Evolutionary conservation across 2,113 vertebrate genomes (phyloP).

Genomic region (Phaetusa simplex): DNA sequence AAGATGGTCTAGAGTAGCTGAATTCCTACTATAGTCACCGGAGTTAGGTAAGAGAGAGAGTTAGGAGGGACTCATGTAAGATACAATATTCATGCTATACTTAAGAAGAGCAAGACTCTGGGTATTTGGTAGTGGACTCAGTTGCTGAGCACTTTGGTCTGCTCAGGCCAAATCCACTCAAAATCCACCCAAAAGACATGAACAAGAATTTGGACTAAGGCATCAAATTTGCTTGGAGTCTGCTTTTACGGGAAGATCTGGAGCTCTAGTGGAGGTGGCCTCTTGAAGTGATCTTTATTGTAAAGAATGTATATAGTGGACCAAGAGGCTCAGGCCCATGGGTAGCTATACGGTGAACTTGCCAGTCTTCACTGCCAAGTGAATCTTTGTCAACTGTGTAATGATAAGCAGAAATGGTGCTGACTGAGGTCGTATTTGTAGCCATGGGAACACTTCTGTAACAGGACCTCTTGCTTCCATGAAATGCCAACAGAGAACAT

Average conservation of each 20-base stretch:
- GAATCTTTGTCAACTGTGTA: not conserved
- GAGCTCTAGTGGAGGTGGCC: not conserved
- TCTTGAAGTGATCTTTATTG: not conserved
- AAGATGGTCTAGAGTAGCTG: not conserved
- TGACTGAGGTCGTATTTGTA: not conserved
- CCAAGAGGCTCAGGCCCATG: not conserved
- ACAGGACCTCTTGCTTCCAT: not conserved
- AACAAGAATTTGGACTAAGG: accelerated
- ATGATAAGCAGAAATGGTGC: not conserved
- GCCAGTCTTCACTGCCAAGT: not conserved
- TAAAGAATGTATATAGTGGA: not conserved
- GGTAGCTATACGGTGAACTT: not conserved
- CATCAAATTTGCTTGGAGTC: not conserved
- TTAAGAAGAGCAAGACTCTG: not conserved
- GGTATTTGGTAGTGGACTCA: not conserved
- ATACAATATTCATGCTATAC: accelerated
- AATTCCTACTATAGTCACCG: not conserved
- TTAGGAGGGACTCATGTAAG: not conserved
- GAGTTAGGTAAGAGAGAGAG: not conserved
- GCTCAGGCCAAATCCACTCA: not conserved
- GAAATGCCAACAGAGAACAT: not conserved
- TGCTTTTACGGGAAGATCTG: not conserved
- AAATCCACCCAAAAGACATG: not conserved
- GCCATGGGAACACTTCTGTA: not conserved
- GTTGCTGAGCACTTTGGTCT: not conserved